Evolutionary conservation across 2,888 invertebrate species (phyloP).

Genomic region (Isotomurus palustris): DNA sequence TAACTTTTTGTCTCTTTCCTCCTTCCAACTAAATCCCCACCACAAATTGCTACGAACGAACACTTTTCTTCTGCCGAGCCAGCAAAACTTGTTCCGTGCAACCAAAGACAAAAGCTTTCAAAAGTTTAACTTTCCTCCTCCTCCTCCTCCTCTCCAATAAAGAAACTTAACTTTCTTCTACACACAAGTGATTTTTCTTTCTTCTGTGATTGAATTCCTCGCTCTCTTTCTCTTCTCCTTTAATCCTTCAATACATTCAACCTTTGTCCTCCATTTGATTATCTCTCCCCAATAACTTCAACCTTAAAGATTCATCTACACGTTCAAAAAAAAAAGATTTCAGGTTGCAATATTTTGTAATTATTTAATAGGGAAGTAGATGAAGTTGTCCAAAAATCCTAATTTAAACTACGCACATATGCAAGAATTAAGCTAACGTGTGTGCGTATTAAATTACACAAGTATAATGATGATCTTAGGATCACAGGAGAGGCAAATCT

Average conservation of each 20-base stretch:
- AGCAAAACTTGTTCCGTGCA: constrained; percentile 4
- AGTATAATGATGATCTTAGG: too few relatives aligned
- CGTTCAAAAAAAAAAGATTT: background rate
- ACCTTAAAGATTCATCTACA: too few relatives aligned
- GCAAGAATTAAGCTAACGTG: too few relatives aligned
- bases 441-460: too few relatives aligned
- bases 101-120: background rate
- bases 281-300: too few relatives aligned
- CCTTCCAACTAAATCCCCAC: constrained; percentile 11
- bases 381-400: too few relatives aligned
- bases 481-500: too few relatives aligned
- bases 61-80: background rate
- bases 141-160: constrained; percentile 2
- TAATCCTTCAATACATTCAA: constrained; percentile 10
- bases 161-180: background rate
- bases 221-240: background rate
- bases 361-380: too few relatives aligned
- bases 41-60: constrained; percentile 7
- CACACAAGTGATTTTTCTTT: constrained; percentile 41
- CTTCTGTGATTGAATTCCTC: constrained; percentile 39
- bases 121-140: background rate
- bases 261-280: constrained; percentile 4
- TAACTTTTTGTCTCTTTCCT: constrained; percentile 12
- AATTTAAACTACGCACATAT: too few relatives aligned
- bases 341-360: too few relatives aligned